Base-by-base conservation (phyloP, 2,113 vertebrate species). In the Bos indicus region DNA sequence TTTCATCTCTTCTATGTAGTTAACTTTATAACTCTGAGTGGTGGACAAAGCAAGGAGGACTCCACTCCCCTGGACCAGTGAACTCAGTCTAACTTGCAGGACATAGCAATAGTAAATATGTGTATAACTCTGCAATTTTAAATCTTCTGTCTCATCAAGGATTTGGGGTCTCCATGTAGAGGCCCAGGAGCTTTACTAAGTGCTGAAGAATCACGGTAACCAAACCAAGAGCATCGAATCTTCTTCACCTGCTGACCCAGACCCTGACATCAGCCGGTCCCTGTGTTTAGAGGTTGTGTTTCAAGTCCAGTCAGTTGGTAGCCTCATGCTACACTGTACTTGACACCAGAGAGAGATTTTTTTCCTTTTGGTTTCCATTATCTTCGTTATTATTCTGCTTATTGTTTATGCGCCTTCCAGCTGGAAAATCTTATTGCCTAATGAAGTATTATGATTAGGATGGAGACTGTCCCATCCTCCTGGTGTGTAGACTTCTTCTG, bases 361-460 rank as follows among this genome's bases (percentile, higher is more conserved):
- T 43, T 95, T 64, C 36, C 17, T 85, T 13, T 83, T 16, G 8
- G 28, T 88, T 88, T 62, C 81, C 36, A 28, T n/a, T 90, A 74
- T 93, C 82, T 87, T 54, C 1, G 5, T 84, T 56, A 30, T 28
- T 43, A 13, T 77, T 52, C 6, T 1, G 7, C 28, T 84, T 90
- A 51, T 54, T 77, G 74, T 85, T 81, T 25, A 13, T 71, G 59
- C 94, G 77, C 95, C 71, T 56, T 98, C 87, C 84, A 96, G 28
- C 71, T 52, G 74, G 3, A 97, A 98, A 98, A 83, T 95, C 84
- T 19, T 80, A n/a, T 92, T 96, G 87, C 52, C 40, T 84, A 26
- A 56, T 43, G n/a, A 17, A 88, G 15, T 30, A 30, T 43, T 82
- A 13, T 95, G 36, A 91, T 57, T 36, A 17, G 30, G 62, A 64